These are phyloP conservation scores for Machimus atricapillus DNA, from an alignment of 2,888 invertebrate genomes.

Conservation along the genomic window DNA sequence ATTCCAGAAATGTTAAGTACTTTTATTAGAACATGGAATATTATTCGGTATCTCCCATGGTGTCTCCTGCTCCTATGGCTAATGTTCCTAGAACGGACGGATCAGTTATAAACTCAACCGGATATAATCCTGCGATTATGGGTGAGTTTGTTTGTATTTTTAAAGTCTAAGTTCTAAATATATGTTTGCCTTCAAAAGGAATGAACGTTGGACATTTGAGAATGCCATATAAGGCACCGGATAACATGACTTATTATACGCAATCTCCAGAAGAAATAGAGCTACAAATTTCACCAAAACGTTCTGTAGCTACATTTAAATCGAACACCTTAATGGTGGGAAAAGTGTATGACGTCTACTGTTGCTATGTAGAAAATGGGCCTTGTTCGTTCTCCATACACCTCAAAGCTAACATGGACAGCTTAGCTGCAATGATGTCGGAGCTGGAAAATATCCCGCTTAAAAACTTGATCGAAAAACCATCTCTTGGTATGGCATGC, in stretches of 20 bases:
- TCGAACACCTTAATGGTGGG: slow-evolving; percentile 64
- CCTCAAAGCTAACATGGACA: slow-evolving; percentile 68
- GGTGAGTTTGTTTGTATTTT: neutral
- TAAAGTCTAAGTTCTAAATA: neutral
- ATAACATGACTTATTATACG: slow-evolving; percentile 30
- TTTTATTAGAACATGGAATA: neutral
- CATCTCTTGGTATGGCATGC: slow-evolving; percentile 79
- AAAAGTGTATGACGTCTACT: slow-evolving; percentile 72
- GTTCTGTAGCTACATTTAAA: slow-evolving; percentile 56
- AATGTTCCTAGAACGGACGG: neutral
- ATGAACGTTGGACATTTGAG: slow-evolving; percentile 48
- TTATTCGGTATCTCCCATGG: neutral
- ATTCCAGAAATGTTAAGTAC: neutral
- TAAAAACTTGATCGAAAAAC: slow-evolving; percentile 71
- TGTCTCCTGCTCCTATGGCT: neutral
- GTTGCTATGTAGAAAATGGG: slow-evolving; percentile 81
- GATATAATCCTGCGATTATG: neutral
- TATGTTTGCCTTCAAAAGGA: slow-evolving; percentile 41
- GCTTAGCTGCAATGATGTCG: slow-evolving; percentile 73
- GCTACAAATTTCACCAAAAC: slow-evolving; percentile 49
- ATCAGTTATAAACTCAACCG: neutral
- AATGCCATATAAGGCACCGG: slow-evolving; percentile 50
- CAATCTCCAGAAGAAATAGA: slow-evolving; percentile 22
- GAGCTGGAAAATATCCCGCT: slow-evolving; percentile 72
- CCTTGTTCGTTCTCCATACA: slow-evolving; percentile 81